These are phyloP conservation scores for Panulirus ornatus DNA, from an alignment of 1,140 invertebrate genomes.

Conservation along the genomic window DNA sequence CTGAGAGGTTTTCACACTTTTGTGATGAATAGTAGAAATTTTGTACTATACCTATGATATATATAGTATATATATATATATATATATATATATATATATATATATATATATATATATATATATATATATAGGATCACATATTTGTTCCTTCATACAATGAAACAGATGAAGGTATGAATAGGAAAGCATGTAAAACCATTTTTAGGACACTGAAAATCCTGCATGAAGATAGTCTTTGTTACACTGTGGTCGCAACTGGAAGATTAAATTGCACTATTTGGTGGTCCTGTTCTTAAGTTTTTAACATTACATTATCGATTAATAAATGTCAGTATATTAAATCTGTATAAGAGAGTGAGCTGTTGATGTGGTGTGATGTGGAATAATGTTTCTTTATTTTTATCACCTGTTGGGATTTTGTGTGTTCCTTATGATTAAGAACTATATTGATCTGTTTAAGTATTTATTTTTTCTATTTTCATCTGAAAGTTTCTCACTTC, in stretches of 20 bases:
- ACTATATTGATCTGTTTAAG: background rate
- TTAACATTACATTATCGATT: background rate
- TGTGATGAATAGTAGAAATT: too few species aligned
- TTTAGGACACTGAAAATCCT: background rate
- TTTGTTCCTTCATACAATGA: slow-evolving; percentile 25
- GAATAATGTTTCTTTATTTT: background rate
- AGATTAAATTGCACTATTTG: background rate
- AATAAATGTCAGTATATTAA: background rate
- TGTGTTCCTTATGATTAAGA: background rate
- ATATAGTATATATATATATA: slow-evolving; percentile 55
- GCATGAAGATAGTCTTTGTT: background rate
- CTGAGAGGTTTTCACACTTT: too few species aligned
- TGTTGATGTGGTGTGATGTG: background rate
- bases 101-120: slow-evolving; percentile 65
- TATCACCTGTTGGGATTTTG: background rate
- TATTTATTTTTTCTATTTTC: background rate
- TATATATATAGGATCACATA: slow-evolving; percentile 37
- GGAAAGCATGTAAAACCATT: background rate
- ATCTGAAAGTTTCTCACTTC: background rate
- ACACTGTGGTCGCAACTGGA: background rate
- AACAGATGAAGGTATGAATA: too few species aligned
- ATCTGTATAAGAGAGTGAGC: background rate
- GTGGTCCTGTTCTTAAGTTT: background rate
- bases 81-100: slow-evolving; percentile 50
- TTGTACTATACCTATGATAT: background rate